Evolutionary conservation across 2,888 invertebrate genomes (phyloP).

Genomic region (Pocota personata): DNA sequence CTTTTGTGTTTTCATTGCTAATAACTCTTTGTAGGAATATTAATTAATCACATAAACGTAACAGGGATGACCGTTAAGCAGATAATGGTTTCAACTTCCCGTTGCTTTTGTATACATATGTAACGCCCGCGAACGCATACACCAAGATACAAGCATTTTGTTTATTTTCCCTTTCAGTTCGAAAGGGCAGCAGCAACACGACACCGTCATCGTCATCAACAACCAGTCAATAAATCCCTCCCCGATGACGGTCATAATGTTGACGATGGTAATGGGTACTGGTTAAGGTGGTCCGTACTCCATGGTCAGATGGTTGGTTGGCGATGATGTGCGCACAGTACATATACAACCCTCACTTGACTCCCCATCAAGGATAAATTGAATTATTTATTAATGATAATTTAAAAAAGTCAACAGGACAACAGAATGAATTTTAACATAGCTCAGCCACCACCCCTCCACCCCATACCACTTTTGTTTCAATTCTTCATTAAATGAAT

Average conservation of each 20-base stretch:
- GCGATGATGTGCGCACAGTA: constrained; percentile 13
- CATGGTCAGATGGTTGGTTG: not conserved
- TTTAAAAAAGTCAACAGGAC: constrained; percentile 59
- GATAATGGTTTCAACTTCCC: constrained; percentile 61
- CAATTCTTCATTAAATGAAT: constrained; percentile 41
- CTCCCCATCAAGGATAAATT: constrained; percentile 66
- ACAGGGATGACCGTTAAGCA: constrained; percentile 68
- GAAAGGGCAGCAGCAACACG: constrained; percentile 15
- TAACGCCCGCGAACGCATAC: not conserved
- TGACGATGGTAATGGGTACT: not conserved
- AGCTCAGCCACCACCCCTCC: not conserved
- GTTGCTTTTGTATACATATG: not conserved
- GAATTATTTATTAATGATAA: constrained; percentile 70
- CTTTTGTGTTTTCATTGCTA: constrained; percentile 54
- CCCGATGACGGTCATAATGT: constrained; percentile 48
- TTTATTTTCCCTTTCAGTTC: constrained; percentile 53
- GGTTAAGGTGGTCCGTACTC: constrained; percentile 4
- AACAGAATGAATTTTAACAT: constrained; percentile 42
- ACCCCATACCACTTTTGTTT: not conserved
- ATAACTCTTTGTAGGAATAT: constrained; percentile 70
- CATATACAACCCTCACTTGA: constrained; percentile 24
- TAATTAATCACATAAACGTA: constrained; percentile 71
- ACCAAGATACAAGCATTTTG: constrained; percentile 1
- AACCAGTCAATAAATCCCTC: constrained; percentile 69
- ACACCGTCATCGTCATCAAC: constrained; percentile 24